Base-by-base conservation (phyloP, 2,797 vertebrate genomes). In the Alectoris magna region DNA sequence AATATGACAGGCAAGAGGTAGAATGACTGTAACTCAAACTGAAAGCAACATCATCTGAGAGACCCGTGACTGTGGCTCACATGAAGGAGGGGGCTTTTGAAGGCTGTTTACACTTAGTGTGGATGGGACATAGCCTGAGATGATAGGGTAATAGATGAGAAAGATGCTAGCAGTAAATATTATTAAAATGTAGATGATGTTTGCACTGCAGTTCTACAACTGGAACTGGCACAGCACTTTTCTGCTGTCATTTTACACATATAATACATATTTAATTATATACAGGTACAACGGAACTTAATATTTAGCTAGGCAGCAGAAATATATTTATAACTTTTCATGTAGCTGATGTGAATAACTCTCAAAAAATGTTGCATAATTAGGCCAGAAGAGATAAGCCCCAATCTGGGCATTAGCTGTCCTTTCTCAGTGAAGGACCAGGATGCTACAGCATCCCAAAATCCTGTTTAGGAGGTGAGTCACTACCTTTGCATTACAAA, bases 401-500 rank as follows among this genome's bases (percentile, higher is more conserved):
- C 11, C 22, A 66, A 26, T 31, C 56, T 72, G 26, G 13, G 13
- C n/a, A 78, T 51, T 29, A 63, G 9, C 88, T 89, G 21, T 63
- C 29, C 14, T 84, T 93, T 93, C 26, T 36, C 4, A 1, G 9
- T 75, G 44, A 78, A 39, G 22, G 23, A 75, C 19, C 7, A 56
- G 77, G 73, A 63, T 72, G 9, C 24, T 88, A 17, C n/a, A 83
- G 62, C 49, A 51, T 77, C 87, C 36, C 67, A 77, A 90, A 83
- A 86, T 81, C 39, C 19, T 76, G 27, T 36, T 80, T 79, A 85
- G 58, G 56, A 6, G 27, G 4, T 1, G 0, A 87, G 69, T 89
- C 49, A 72, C 39, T 80, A 63, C 21, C 27, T 96, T 87, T 85
- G 67, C 67, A 75, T 89, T 93, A 89, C 73, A 96, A 89, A 86